Evolutionary conservation across 2,113 vertebrate genomes (phyloP).

Genomic region (Raja brachyura): DNA sequence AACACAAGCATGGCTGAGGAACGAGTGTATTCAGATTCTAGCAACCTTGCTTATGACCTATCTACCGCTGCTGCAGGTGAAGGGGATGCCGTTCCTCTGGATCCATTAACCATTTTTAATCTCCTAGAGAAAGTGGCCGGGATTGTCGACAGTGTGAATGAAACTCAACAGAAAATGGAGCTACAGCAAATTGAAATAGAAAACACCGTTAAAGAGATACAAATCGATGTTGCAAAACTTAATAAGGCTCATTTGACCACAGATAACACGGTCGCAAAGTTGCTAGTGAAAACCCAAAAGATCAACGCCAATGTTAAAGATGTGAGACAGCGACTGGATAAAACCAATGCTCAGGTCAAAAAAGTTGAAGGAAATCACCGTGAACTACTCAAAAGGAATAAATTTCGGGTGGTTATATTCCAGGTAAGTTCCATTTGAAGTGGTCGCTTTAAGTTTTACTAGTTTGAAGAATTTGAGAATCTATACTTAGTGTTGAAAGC

Average conservation of each 20-base stretch:
- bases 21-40: slow-evolving; percentile 32
- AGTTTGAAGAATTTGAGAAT: background rate
- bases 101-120: slow-evolving; percentile 80
- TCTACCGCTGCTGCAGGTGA: slow-evolving; percentile 63
- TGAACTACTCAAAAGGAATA: slow-evolving; percentile 90
- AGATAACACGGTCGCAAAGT: slow-evolving; percentile 71
- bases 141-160: slow-evolving; percentile 86
- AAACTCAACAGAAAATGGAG: slow-evolving; percentile 86
- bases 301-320: slow-evolving; percentile 89
- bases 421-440: slow-evolving; percentile 65
- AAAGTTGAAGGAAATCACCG: slow-evolving; percentile 86
- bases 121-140: slow-evolving; percentile 88
- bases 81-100: slow-evolving; percentile 73
- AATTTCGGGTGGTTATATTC: slow-evolving; percentile 91
- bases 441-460: background rate
- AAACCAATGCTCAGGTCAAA: slow-evolving; percentile 70
- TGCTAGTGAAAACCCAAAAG: slow-evolving; percentile 87
- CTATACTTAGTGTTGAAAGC: background rate
- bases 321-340: slow-evolving; percentile 79
- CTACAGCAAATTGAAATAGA: slow-evolving; percentile 84
- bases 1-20: slow-evolving; percentile 32
- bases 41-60: slow-evolving; percentile 18
- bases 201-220: slow-evolving; percentile 74
- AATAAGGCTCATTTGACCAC: slow-evolving; percentile 78
- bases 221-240: slow-evolving; percentile 84